Conservation (phyloP, 1,140 invertebrate species). For the Lysiphlebus fabarum region DNA sequence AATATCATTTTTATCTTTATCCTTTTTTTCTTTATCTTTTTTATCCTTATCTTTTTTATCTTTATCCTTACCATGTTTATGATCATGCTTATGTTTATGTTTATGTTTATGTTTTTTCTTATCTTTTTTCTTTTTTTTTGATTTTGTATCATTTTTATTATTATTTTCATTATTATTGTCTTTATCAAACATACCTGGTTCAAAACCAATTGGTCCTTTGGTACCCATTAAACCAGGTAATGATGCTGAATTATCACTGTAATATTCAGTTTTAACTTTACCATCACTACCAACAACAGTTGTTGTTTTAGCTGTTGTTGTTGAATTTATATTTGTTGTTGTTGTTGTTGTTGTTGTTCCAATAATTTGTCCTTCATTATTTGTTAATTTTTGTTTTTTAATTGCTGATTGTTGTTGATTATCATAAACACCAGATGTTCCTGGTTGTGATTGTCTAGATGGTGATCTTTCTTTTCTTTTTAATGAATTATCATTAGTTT, state of each 20-base stretch:
- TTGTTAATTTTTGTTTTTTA: slow-evolving; percentile 40
- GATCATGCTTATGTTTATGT: slow-evolving; percentile 72
- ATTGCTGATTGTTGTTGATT: slow-evolving; percentile 35
- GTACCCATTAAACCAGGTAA: slow-evolving; percentile 67
- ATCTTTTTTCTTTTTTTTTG: slow-evolving; percentile 73
- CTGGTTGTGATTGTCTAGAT: slow-evolving; percentile 30
- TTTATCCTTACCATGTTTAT: slow-evolving; percentile 61
- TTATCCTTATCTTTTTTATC: slow-evolving; percentile 61
- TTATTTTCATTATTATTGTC: slow-evolving; percentile 50
- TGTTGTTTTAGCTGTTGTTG: slow-evolving; percentile 26
- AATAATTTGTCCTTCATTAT: slow-evolving; percentile 21
- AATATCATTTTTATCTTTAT: slow-evolving; percentile 55
- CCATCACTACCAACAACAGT: slow-evolving; percentile 34
- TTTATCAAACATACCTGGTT: slow-evolving; percentile 75
- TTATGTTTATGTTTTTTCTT: slow-evolving; percentile 82
- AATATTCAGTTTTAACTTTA: slow-evolving; percentile 67
- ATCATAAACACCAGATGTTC: slow-evolving; percentile 23
- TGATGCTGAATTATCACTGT: slow-evolving; percentile 73
- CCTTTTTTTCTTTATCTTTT: slow-evolving; percentile 51
- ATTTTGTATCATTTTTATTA: slow-evolving; percentile 57
- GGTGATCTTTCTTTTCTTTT: slow-evolving; percentile 49
- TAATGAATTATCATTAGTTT: slow-evolving; percentile 34
- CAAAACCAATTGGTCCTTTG: slow-evolving; percentile 69
- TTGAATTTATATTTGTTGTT: too few relatives aligned
- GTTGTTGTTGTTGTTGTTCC: not conserved